Conservation (phyloP, 2,888 invertebrate species). For the Acleris holmiana region DNA sequence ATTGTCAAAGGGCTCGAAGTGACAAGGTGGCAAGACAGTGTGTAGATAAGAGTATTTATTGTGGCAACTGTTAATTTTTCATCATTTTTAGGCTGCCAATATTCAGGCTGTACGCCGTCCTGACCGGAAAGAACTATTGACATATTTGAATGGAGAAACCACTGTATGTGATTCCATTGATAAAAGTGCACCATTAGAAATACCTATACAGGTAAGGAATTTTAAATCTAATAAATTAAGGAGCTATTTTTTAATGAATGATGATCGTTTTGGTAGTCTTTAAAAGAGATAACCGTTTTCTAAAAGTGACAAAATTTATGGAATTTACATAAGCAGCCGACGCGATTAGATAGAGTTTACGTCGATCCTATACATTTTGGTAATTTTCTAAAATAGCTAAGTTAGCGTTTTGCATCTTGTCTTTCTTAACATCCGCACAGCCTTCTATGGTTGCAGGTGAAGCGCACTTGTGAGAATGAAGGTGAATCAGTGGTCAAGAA, state of each 20-base stretch:
- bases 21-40: too few species aligned
- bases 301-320: too few species aligned
- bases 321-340: too few species aligned
- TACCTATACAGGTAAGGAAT: conserved; percentile 90
- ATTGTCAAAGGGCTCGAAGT: too few species aligned
- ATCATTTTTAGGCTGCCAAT: conserved; percentile 89
- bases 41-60: conserved; percentile 51
- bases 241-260: too few species aligned
- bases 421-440: too few species aligned
- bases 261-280: too few species aligned
- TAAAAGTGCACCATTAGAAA: conserved; percentile 98
- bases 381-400: too few species aligned
- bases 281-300: too few species aligned
- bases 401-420: too few species aligned
- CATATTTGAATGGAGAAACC: conserved; percentile 98
- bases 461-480: conserved; percentile 92
- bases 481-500: conserved; percentile 92
- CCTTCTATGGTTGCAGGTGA: conserved; percentile 81
- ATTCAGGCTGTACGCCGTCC: conserved; percentile 98
- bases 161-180: conserved; percentile 96
- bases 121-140: conserved; percentile 97
- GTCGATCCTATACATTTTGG: too few species aligned
- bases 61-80: conserved; percentile 18
- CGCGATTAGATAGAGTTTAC: too few species aligned
- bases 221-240: neutral